A percentile compares a stretch with the other conserved stretches of the same genome.
Conservation (phyloP, 2,888 invertebrate genomes). For the Melitaea athalia region DNA sequence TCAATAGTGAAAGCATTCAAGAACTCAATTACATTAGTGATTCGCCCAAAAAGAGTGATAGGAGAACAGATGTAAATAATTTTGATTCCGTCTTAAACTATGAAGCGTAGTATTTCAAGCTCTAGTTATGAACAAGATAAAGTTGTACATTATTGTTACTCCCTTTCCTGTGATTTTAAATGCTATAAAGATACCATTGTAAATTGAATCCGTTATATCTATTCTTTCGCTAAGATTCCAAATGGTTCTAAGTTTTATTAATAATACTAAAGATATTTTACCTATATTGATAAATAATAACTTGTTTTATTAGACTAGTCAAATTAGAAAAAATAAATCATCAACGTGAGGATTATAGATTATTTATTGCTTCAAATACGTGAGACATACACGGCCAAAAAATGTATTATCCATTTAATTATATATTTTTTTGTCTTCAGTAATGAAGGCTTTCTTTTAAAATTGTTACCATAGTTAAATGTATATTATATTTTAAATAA, state of each 20-base stretch:
- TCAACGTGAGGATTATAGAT: slow-evolving; percentile 64
- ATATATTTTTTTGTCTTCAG: slow-evolving; percentile 31
- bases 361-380: slow-evolving; percentile 67
- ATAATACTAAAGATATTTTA: slow-evolving; percentile 48
- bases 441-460: slow-evolving; percentile 47
- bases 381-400: slow-evolving; percentile 39
- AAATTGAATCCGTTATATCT: slow-evolving; percentile 42
- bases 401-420: slow-evolving; percentile 35
- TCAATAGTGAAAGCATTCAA: slow-evolving; percentile 62
- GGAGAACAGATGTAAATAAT: slow-evolving; percentile 69
- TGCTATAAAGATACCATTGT: slow-evolving; percentile 45
- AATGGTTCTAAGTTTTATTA: slow-evolving; percentile 39
- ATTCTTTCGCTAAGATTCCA: slow-evolving; percentile 36
- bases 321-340: slow-evolving; percentile 69
- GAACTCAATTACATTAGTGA: slow-evolving; percentile 74
- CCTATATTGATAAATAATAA: slow-evolving; percentile 42
- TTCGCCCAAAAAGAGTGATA: slow-evolving; percentile 74
- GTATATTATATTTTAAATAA: slow-evolving; percentile 36
- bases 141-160: slow-evolving; percentile 59
- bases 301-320: slow-evolving; percentile 73
- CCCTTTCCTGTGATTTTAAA: slow-evolving; percentile 66
- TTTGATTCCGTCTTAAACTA: slow-evolving; percentile 63
- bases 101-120: slow-evolving; percentile 59
- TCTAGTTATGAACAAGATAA: slow-evolving; percentile 46
- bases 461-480: slow-evolving; percentile 77